These are phyloP conservation scores for Neolamprologus fasciatus DNA, from an alignment of 2,113 vertebrate species.

Conservation along the genomic window DNA sequence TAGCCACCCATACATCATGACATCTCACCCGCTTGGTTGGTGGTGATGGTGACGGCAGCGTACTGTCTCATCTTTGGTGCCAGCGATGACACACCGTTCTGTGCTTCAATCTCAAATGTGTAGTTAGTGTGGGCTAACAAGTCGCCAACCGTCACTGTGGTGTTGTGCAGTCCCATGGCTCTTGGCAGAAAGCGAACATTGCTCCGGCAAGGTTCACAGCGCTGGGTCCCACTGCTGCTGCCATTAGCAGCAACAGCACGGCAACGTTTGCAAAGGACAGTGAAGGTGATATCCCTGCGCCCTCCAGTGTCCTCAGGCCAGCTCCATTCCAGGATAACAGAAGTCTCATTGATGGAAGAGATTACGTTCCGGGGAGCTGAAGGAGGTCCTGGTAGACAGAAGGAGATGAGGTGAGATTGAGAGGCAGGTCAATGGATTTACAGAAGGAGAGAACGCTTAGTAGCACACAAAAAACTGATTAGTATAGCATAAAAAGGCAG, in stretches of 20 bases:
- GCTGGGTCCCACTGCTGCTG: conserved; percentile 19
- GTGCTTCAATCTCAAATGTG: conserved; percentile 92
- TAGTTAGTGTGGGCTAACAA: conserved; percentile 97
- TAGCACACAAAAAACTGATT: neutral
- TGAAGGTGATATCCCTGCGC: conserved; percentile 88
- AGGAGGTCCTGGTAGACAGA: conserved; percentile 77
- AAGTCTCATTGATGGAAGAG: conserved; percentile 97
- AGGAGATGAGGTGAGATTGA: neutral
- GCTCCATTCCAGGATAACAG: conserved; percentile 96
- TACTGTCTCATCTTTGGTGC: conserved; percentile 78
- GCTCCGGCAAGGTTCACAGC: conserved; percentile 84
- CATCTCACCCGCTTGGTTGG: conserved; percentile 90
- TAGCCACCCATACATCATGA: neutral
- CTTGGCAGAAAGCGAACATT: conserved; percentile 87
- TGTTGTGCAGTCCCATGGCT: conserved; percentile 83
- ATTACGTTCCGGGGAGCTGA: conserved; percentile 93
- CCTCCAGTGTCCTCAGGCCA: conserved; percentile 93
- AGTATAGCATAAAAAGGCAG: neutral
- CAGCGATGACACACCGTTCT: conserved; percentile 86
- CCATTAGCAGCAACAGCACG: conserved; percentile 34
- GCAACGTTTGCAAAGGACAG: conserved; percentile 90
- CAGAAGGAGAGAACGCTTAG: neutral
- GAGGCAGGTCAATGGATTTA: neutral
- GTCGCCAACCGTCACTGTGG: conserved; percentile 88
- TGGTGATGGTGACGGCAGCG: conserved; percentile 92